Evolutionary conservation across 1,140 invertebrate genomes (phyloP).

Genomic region (Belonocnema kinseyi): DNA sequence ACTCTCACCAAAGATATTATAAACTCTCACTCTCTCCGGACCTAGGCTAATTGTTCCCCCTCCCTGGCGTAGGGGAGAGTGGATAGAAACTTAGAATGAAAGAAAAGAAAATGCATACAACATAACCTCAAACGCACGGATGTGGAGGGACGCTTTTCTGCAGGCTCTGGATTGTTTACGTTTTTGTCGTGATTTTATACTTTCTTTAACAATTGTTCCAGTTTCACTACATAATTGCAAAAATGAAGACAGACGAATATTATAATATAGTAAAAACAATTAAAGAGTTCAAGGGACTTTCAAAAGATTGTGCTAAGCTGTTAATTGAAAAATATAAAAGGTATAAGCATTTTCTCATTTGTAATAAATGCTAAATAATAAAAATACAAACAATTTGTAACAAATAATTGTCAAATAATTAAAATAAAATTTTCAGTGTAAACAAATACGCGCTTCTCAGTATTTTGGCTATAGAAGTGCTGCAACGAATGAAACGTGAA

Average conservation of each 20-base stretch:
- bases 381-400: conserved; percentile 25
- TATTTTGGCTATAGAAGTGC: conserved; percentile 74
- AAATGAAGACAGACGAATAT: conserved; percentile 59
- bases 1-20: too few relatives aligned
- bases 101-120: too few relatives aligned
- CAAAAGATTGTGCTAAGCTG: conserved; percentile 59
- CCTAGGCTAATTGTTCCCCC: too few relatives aligned
- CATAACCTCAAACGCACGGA: too few relatives aligned
- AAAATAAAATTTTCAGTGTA: conserved; percentile 46
- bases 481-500: conserved; percentile 70
- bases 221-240: background rate
- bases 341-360: conserved; percentile 43
- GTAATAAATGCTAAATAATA: conserved; percentile 5
- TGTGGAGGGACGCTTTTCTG: too few relatives aligned
- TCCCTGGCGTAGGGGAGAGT: accelerated
- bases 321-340: conserved; percentile 54
- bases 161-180: too few relatives aligned
- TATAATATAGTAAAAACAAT: conserved; percentile 56
- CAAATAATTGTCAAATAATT: conserved; percentile 27
- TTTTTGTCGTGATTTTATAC: too few relatives aligned
- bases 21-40: too few relatives aligned
- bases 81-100: too few relatives aligned
- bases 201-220: background rate
- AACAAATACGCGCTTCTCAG: conserved; percentile 72
- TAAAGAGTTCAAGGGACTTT: conserved; percentile 57